A percentile compares a stretch with the other conserved stretches of the same genome.
Conservation (phyloP, 2,113 vertebrate genomes). For the Uropsilus gracilis region DNA sequence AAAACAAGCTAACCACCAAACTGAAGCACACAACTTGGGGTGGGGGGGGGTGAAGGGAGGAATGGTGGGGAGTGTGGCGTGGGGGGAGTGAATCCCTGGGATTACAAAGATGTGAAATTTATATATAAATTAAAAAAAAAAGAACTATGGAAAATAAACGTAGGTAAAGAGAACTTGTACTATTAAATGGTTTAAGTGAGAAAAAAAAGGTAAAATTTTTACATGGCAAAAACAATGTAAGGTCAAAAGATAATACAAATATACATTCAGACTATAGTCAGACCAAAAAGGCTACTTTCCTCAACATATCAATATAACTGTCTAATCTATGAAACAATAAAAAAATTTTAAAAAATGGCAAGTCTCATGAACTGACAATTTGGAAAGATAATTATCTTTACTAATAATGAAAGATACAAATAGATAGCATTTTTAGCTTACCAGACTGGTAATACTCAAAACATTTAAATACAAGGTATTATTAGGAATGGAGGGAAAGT, state of each 20-base stretch:
- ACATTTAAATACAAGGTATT: neutral
- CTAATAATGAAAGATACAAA: neutral
- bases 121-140: too few relatives aligned
- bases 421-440: neutral
- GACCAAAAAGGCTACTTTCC: neutral
- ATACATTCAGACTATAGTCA: neutral
- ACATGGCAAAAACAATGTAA: neutral
- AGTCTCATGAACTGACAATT: slow-evolving; percentile 3
- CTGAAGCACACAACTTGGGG: too few relatives aligned
- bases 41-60: too few relatives aligned
- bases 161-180: too few relatives aligned
- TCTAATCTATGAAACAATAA: slow-evolving; percentile 13
- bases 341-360: neutral
- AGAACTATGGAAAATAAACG: too few relatives aligned
- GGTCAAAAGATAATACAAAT: neutral
- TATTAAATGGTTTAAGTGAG: too few relatives aligned
- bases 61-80: too few relatives aligned
- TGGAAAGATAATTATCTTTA: neutral
- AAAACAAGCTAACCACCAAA: too few relatives aligned
- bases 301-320: neutral
- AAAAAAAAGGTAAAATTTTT: neutral
- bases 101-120: too few relatives aligned
- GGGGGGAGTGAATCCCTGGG: too few relatives aligned
- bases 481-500: neutral
- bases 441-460: neutral